These are phyloP conservation scores for Poecilia latipinna DNA, from an alignment of 2,113 vertebrate species.

Conservation along the genomic window DNA sequence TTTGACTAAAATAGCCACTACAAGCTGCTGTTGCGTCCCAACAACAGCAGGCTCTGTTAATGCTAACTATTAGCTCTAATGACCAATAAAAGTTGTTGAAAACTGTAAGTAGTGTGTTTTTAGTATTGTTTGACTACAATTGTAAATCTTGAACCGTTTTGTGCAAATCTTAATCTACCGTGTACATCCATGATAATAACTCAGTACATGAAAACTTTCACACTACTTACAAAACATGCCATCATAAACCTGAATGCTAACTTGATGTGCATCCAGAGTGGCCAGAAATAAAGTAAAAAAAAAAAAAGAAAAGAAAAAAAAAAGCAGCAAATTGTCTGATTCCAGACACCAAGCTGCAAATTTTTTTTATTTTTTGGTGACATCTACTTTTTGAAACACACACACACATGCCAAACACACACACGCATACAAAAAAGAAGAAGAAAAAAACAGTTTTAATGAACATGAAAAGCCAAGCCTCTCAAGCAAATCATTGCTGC, in stretches of 20 bases:
- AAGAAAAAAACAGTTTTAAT: slow-evolving; percentile 22
- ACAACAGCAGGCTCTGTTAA: too few relatives aligned
- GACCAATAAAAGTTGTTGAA: background rate
- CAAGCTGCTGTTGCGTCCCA: too few relatives aligned
- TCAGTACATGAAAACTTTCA: background rate
- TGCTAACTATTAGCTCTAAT: too few relatives aligned
- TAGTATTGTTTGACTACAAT: background rate
- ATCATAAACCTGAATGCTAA: too few relatives aligned
- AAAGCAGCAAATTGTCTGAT: background rate
- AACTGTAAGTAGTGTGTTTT: background rate
- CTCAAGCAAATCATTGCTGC: slow-evolving; percentile 22
- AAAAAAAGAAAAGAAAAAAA: too few relatives aligned
- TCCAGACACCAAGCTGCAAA: background rate
- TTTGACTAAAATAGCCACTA: too few relatives aligned
- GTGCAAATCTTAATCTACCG: background rate
- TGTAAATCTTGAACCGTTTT: background rate
- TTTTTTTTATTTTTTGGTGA: background rate
- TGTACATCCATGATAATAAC: background rate
- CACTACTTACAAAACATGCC: too few relatives aligned
- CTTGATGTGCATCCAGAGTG: too few relatives aligned
- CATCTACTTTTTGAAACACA: background rate
- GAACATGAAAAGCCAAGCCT: slow-evolving; percentile 27
- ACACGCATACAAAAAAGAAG: too few relatives aligned
- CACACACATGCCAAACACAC: background rate
- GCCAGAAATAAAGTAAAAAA: too few relatives aligned